Evolutionary conservation across 2,888 invertebrate species (phyloP).

Genomic region (Polietes domitor): DNA sequence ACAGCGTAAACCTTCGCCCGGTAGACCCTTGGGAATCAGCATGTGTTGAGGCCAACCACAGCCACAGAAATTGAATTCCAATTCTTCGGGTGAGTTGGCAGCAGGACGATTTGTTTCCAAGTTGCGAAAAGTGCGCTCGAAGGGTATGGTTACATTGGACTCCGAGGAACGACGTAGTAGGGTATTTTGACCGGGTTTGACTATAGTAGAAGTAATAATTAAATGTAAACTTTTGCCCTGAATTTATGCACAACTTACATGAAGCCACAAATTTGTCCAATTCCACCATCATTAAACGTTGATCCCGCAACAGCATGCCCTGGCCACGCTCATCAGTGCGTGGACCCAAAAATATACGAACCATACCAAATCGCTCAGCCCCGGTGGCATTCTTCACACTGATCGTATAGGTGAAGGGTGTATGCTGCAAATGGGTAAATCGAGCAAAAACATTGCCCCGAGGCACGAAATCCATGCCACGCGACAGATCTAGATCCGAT

Average conservation of each 20-base stretch:
- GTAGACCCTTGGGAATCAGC: constrained; percentile 87
- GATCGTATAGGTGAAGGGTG: constrained; percentile 86
- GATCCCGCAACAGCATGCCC: constrained; percentile 83
- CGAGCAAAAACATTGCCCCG: constrained; percentile 86
- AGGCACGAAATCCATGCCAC: constrained; percentile 91
- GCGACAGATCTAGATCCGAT: constrained; percentile 88
- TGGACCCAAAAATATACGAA: constrained; percentile 86
- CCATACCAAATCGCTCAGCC: constrained; percentile 72
- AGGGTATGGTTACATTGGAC: constrained; percentile 91
- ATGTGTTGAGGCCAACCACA: constrained; percentile 94
- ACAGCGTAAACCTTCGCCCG: constrained; percentile 85
- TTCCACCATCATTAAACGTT: constrained; percentile 84
- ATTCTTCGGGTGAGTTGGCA: constrained; percentile 82
- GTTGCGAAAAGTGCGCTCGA: constrained; percentile 90
- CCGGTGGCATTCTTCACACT: constrained; percentile 84
- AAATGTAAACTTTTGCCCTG: neutral
- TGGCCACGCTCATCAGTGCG: constrained; percentile 85
- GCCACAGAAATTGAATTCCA: constrained; percentile 90
- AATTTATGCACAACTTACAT: constrained; percentile 80
- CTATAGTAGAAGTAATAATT: constrained; percentile 76
- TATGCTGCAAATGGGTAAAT: constrained; percentile 90
- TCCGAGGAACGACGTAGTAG: constrained; percentile 86
- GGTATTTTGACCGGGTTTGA: constrained; percentile 86
- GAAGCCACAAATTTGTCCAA: constrained; percentile 85
- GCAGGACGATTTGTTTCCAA: constrained; percentile 84